Percentiles rank a stretch among this genome's conserved stretches.
Evolutionary conservation across 2,113 vertebrate species (phyloP).

Genomic region (Lathamus discolor): DNA sequence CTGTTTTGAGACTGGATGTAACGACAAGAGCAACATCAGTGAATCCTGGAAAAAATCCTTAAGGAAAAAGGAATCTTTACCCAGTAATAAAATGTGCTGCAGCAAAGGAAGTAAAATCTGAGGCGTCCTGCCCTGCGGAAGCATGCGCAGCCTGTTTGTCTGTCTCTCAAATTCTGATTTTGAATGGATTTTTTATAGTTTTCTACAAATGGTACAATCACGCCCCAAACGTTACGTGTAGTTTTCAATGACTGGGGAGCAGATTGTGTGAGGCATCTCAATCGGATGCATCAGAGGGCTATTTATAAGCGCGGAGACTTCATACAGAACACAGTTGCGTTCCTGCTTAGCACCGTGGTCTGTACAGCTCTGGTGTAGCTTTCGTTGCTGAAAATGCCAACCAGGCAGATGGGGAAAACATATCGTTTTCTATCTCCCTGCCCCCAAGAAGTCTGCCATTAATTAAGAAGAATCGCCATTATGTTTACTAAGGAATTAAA

Average conservation of each 20-base stretch:
- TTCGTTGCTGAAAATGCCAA: slow-evolving; percentile 59
- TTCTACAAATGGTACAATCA: slow-evolving; percentile 71
- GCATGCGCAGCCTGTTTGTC: slow-evolving; percentile 63
- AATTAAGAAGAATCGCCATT: slow-evolving; percentile 64
- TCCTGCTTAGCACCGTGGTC: slow-evolving; percentile 40
- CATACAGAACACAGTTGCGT: slow-evolving; percentile 47
- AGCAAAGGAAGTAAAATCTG: slow-evolving; percentile 78
- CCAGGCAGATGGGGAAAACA: slow-evolving; percentile 67
- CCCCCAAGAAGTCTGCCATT: slow-evolving; percentile 67
- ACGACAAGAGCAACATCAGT: slow-evolving; percentile 70
- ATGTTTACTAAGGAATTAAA: slow-evolving; percentile 62
- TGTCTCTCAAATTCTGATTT: slow-evolving; percentile 67
- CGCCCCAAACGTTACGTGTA: slow-evolving; percentile 55
- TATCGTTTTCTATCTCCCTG: slow-evolving; percentile 39
- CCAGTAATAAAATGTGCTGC: slow-evolving; percentile 76
- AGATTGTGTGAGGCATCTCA: slow-evolving; percentile 59
- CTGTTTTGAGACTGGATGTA: slow-evolving; percentile 76
- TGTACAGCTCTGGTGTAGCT: slow-evolving; percentile 60
- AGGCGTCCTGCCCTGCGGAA: slow-evolving; percentile 44
- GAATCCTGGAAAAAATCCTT: slow-evolving; percentile 80
- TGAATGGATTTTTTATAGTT: slow-evolving; percentile 75
- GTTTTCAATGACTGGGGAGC: slow-evolving; percentile 62
- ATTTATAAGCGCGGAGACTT: slow-evolving; percentile 58
- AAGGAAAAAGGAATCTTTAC: slow-evolving; percentile 75
- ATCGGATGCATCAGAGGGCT: slow-evolving; percentile 41